phyloP scores from a whole-genome alignment of 2,888 invertebrate genomes.

The Meteorus cinctellus region DNA sequence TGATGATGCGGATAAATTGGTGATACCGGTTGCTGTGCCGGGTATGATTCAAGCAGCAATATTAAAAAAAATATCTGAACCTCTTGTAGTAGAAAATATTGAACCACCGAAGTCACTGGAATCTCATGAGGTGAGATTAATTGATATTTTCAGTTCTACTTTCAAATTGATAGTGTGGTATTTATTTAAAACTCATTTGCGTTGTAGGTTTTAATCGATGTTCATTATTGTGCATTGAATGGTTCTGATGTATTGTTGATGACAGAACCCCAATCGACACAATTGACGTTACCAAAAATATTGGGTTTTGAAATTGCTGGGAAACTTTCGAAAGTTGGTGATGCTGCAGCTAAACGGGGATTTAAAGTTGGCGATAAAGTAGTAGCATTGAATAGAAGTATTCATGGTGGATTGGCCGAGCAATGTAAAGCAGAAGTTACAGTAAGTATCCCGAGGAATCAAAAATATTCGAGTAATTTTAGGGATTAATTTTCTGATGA shows the following conservation, averaged over 20 bases:
- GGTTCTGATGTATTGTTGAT: conserved; percentile 77
- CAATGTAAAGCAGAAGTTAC: conserved; percentile 75
- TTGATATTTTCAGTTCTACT: background rate
- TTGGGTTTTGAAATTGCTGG: conserved; percentile 82
- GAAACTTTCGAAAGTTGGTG: conserved; percentile 77
- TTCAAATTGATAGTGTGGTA: background rate
- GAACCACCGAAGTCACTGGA: conserved; percentile 71
- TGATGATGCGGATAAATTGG: conserved; percentile 45
- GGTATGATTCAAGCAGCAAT: conserved; percentile 74
- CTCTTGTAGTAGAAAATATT: conserved; percentile 74
- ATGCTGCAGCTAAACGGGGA: conserved; percentile 71
- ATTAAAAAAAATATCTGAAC: conserved; percentile 74
- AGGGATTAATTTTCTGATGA: background rate
- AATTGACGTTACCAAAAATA: conserved; percentile 76
- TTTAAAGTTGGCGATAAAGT: conserved; percentile 78
- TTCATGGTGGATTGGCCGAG: conserved; percentile 78
- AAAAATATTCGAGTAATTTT: conserved; percentile 4
- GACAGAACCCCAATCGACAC: conserved; percentile 73
- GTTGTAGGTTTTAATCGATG: conserved; percentile 77
- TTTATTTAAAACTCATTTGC: conserved; percentile 5
- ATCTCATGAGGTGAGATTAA: conserved; percentile 71
- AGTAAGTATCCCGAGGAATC: conserved; percentile 56
- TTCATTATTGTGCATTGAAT: conserved; percentile 80
- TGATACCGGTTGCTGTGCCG: conserved; percentile 52
- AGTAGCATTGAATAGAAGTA: conserved; percentile 76